A percentile compares a stretch with the other conserved stretches of the same genome.
Evolutionary conservation across 2,113 vertebrate species (phyloP).

Genomic region (Pitta sordida): DNA sequence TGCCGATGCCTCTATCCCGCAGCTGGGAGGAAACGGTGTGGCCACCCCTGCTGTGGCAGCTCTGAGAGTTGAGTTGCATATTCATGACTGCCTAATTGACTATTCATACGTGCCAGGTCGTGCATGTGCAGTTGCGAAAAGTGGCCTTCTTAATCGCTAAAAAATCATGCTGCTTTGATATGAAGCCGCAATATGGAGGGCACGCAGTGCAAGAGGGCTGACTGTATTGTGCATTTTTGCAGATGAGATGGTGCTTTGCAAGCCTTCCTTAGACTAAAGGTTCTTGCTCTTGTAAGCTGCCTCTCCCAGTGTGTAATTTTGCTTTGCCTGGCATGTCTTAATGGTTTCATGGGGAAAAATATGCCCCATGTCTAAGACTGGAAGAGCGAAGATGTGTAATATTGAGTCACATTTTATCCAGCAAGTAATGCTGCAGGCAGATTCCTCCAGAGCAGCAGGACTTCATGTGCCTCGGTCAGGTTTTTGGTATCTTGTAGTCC

Average conservation of each 20-base stretch:
- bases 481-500: not conserved
- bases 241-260: not conserved
- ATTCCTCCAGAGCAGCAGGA: not conserved
- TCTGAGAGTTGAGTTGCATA: no score
- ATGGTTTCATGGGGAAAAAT: not conserved
- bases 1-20: no score
- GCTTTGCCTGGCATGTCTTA: fast-evolving
- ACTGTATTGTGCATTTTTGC: not conserved
- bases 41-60: no score
- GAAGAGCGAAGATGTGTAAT: not conserved
- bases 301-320: not conserved
- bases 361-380: not conserved
- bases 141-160: no score
- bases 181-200: no score
- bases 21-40: no score
- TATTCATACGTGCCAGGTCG: no score
- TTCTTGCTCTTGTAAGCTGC: not conserved
- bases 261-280: not conserved
- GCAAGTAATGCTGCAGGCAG: not conserved
- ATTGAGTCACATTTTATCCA: not conserved
- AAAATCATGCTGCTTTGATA: no score
- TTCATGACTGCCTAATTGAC: no score
- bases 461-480: not conserved
- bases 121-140: no score
- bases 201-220: no score